Percentiles rank a stretch among this genome's conserved stretches.
Evolutionary conservation across 53 echinoderm and acorn worm species (phyloP).

Genomic region (Pentamera pediparva): DNA sequence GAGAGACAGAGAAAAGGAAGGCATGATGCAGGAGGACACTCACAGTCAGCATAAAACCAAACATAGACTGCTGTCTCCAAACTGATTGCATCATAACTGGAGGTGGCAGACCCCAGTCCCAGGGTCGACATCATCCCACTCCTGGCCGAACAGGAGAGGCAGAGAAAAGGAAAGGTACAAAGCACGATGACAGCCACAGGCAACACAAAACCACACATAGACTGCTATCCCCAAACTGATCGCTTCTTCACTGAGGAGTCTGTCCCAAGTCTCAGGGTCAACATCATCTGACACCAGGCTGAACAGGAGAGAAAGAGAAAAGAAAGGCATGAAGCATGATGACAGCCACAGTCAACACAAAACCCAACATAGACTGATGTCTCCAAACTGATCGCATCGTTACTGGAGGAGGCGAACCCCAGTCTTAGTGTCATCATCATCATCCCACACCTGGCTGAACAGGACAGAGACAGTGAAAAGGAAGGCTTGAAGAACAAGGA

Average conservation of each 20-base stretch:
- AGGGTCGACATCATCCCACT: conserved; percentile 57
- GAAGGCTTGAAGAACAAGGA: too few species aligned
- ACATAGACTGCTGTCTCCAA: too few species aligned
- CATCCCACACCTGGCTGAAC: conserved; percentile 16
- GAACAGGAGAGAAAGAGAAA: not conserved
- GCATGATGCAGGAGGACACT: too few species aligned
- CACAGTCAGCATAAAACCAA: too few species aligned
- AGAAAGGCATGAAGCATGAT: too few species aligned
- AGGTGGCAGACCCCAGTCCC: conserved; percentile 63
- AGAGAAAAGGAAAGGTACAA: too few species aligned
- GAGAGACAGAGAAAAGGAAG: not conserved
- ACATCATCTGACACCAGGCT: conserved; percentile 48
- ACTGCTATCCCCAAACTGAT: conserved; percentile 47
- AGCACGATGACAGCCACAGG: too few species aligned
- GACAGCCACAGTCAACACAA: too few species aligned
- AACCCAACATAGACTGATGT: too few species aligned
- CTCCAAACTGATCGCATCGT: conserved; percentile 52
- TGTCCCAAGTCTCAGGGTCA: conserved; percentile 55
- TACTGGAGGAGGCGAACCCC: conserved; percentile 83
- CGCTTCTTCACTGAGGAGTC: conserved; percentile 84
- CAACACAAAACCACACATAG: too few species aligned
- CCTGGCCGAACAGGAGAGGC: not conserved
- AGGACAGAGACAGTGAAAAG: too few species aligned
- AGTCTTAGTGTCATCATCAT: conserved; percentile 56
- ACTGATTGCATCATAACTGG: conserved; percentile 73